Evolutionary conservation across 2,888 invertebrate species (phyloP), one percentile per base, ranked within the genome.

Genomic region (Liposcelis brunnea): DNA sequence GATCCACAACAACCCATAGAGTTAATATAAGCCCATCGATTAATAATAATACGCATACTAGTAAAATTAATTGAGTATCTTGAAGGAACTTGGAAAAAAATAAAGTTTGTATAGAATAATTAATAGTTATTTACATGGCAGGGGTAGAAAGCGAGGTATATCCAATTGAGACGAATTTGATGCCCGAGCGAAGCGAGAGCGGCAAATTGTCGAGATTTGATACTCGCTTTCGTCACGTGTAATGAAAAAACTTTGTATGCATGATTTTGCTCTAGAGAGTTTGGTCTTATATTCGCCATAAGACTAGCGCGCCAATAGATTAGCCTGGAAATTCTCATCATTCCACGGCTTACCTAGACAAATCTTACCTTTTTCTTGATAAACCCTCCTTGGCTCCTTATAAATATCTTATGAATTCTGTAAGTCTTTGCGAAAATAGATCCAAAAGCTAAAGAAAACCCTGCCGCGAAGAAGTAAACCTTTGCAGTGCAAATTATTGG

Each of bases 341-440:
- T n/a, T n/a, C n/a, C n/a, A 8, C 26, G 26, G 8, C 26, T 26
- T 26, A 26, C 8, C 26, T 26, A 6, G 26, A 26, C 5, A 26
- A n/a, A 32, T 7, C 56, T 55, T 57, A 72, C 74, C 68, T 87
- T 90, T 54, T 86, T 87, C 63, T 84, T 87, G 52, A 89, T 81
- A 0, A 89, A 75, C 1, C 83, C 80, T 53, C 83, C 80, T 33
- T 79, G 73, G 54, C 81, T 80, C 54, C 84, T 70, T 48, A 86
- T 83, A 63, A 91, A 90, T 61, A 91, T 86, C 55, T 87, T 74
- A 65, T 91, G 89, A 11, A 91, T 89, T 44, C 91, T 67, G 64
- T 90, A 91, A 0, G 90, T 91, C 67, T 91, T 91, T 2, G 89
- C 86, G 60, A 91, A 90, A 84, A 91, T 91, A 15, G 91, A 87